Evolutionary conservation across 2,888 invertebrate genomes (phyloP), one percentile per base, ranked within the genome.

Genomic region (Plagodis pulveraria): DNA sequence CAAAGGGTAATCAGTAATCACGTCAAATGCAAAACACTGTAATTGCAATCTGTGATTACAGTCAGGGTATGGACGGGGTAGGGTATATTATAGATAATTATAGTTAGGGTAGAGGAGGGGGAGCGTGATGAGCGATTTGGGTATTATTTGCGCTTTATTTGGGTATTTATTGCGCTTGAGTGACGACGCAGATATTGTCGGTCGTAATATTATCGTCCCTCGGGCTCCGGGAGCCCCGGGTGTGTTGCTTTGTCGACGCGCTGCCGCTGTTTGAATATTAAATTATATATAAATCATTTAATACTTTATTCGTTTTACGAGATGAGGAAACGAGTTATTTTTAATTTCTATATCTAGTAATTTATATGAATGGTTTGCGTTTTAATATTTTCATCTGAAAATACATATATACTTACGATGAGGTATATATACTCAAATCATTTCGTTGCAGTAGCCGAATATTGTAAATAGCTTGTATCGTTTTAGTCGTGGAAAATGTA

Each of bases 71-170:
- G 89, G 53, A 40, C 34, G 2, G 58, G 52, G 58, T 46, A 55
- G 47, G 47, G 54, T 56, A 51, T 56, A 90, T 90, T 89, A 89
- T 81, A 86, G 86, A 89, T 91, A 90, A 91, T 92, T 91, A 90
- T 89, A 89, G 88, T 82, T 80, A 81, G 1, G 86, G 88, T 82
- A 79, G 83, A 36, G 82, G 76, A 77, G 81, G 80, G 76, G 76
- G 76, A 78, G 73, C 84, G 58, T 91, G 90, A 91, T 90, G 90
- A 90, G 89, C 93, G 93, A 93, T 94, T 94, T 94, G 93, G 94
- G 94, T 93, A 94, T 94, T 94, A 94, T 94, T 94, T 93, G 93
- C 94, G 94, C 94, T 94, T 94, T 94, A 93, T 94, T 94, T 93
- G 87, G 93, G 93, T 93, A 93, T 94, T 94, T 94, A 93, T 93